These are phyloP conservation scores for Meriones psammophilus DNA, from an alignment of 2,797 vertebrate species.

Conservation along the genomic window DNA sequence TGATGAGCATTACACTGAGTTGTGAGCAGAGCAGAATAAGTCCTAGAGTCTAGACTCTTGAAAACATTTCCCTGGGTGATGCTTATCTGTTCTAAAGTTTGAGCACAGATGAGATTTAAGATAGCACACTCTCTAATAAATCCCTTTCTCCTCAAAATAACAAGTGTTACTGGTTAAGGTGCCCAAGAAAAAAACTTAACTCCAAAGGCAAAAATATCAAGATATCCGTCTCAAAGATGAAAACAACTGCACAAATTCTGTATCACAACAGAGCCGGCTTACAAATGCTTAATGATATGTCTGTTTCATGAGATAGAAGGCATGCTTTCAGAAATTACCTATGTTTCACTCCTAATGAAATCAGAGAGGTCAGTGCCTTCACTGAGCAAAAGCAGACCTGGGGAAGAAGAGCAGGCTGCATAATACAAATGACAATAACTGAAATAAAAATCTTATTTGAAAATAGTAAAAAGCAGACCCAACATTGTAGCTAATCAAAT, in stretches of 20 bases:
- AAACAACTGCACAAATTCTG: not conserved
- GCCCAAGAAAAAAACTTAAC: slow-evolving; percentile 11
- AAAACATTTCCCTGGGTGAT: not conserved
- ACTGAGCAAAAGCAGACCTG: slow-evolving; percentile 77
- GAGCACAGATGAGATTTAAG: slow-evolving; percentile 32
- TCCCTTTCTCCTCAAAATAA: not conserved
- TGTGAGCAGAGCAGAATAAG: not conserved
- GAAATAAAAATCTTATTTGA: slow-evolving; percentile 80
- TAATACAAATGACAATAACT: slow-evolving; percentile 83
- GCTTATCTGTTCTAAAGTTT: not conserved
- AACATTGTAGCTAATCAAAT: slow-evolving; percentile 79
- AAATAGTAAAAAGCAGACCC: slow-evolving; percentile 78
- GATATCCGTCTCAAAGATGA: slow-evolving; percentile 36
- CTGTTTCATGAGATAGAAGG: slow-evolving; percentile 55
- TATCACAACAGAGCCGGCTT: not conserved
- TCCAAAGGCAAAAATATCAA: slow-evolving; percentile 65
- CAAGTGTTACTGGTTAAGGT: not conserved
- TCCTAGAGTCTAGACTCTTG: not conserved
- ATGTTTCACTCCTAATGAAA: slow-evolving; percentile 76
- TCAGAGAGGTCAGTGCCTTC: slow-evolving; percentile 67
- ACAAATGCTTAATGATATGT: slow-evolving; percentile 32
- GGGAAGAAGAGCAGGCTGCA: slow-evolving; percentile 57
- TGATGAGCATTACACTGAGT: not conserved
- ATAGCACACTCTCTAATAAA: slow-evolving; percentile 55
- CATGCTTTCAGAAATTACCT: slow-evolving; percentile 71